These are phyloP conservation scores for Synanthedon tipuliformis DNA, from an alignment of 2,888 invertebrate genomes.

Conservation along the genomic window DNA sequence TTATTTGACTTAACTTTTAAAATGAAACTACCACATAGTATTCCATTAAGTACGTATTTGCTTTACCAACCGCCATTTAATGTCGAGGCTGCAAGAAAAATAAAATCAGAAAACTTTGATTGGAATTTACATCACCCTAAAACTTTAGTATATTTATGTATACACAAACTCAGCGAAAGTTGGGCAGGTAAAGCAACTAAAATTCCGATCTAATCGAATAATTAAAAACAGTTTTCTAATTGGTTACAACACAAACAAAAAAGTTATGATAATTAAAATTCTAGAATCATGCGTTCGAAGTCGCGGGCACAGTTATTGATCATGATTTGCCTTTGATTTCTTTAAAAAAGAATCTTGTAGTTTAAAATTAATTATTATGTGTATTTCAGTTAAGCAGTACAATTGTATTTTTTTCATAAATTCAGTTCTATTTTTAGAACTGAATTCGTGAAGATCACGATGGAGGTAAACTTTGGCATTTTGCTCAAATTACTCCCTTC, in stretches of 20 bases:
- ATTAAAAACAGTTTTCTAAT: too few species aligned
- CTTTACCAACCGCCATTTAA: conserved; percentile 45
- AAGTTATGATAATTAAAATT: too few species aligned
- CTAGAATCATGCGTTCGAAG: too few species aligned
- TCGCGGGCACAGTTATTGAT: too few species aligned
- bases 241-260: too few species aligned
- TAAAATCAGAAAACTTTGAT: conserved; percentile 62
- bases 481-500: too few species aligned
- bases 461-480: too few species aligned
- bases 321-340: too few species aligned
- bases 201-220: too few species aligned
- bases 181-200: conserved; percentile 39
- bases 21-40: conserved; percentile 45
- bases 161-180: conserved; percentile 54
- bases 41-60: conserved; percentile 46
- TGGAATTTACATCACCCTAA: conserved; percentile 64
- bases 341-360: too few species aligned
- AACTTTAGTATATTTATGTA: conserved; percentile 52
- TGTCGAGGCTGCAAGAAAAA: conserved; percentile 46
- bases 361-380: neutral
- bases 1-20: neutral
- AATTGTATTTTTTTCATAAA: neutral
- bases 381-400: too few species aligned
- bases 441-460: neutral
- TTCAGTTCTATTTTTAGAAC: conserved; percentile 1